Conservation (phyloP, 1,140 invertebrate genomes). For the Armadillidium nasatum region DNA sequence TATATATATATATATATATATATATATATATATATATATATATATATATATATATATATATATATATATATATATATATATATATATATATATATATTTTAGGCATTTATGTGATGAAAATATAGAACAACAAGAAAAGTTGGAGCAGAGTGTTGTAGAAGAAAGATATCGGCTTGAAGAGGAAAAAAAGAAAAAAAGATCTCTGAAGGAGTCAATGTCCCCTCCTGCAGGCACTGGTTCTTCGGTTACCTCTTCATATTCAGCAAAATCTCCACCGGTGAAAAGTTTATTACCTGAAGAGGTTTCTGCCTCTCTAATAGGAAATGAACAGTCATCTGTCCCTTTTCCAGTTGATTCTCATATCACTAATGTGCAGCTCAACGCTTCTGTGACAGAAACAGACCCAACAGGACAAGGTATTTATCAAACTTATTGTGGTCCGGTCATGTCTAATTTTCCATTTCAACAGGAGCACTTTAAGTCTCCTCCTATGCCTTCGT, state of each 20-base stretch:
- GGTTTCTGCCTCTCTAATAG: too few relatives aligned
- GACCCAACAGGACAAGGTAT: too few relatives aligned
- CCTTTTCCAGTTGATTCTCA: not conserved
- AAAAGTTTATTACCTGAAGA: conserved; percentile 4
- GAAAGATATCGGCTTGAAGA: conserved; percentile 28
- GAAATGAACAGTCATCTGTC: not conserved
- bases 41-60: too few relatives aligned
- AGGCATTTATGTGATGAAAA: conserved; percentile 38
- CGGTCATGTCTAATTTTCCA: too few relatives aligned
- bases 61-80: too few relatives aligned
- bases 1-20: too few relatives aligned
- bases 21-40: too few relatives aligned
- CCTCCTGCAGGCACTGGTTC: not conserved
- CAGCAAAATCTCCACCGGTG: not conserved
- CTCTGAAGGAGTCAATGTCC: not conserved
- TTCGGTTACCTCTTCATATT: conserved; percentile 13
- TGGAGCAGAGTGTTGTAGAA: conserved; percentile 37
- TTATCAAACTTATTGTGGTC: too few relatives aligned
- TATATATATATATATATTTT: not conserved
- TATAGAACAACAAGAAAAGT: conserved; percentile 34
- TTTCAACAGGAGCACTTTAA: not conserved
- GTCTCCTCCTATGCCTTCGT: not conserved
- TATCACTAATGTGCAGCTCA: too few relatives aligned
- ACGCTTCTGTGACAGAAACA: not conserved
- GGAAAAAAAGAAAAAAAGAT: conserved; percentile 27